Evolutionary conservation across 2,888 invertebrate genomes (phyloP).

Genomic region (Epirrhoe tristata): DNA sequence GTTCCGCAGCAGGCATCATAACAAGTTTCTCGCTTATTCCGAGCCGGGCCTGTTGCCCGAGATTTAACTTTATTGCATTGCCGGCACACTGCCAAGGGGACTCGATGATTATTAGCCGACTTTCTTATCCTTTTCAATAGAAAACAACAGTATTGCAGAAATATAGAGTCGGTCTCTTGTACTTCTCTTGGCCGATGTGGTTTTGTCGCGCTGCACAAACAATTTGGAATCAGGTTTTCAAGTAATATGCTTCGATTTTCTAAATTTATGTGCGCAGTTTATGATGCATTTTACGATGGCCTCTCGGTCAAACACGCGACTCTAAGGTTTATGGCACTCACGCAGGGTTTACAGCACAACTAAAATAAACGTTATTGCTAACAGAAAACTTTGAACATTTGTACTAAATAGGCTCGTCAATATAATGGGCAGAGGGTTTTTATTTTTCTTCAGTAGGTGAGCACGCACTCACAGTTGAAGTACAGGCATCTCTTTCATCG

Average conservation of each 20-base stretch:
- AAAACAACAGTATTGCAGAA: conserved; percentile 35
- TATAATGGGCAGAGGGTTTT: conserved; percentile 41
- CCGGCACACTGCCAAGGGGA: conserved; percentile 70
- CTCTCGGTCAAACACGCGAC: conserved; percentile 80
- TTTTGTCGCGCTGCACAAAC: conserved; percentile 35
- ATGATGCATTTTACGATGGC: conserved; percentile 78
- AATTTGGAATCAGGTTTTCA: conserved; percentile 62
- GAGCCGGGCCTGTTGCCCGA: conserved; percentile 60
- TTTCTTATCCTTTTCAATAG: conserved; percentile 56
- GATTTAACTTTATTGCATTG: conserved; percentile 68
- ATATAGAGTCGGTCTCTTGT: conserved; percentile 38
- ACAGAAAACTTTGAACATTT: conserved; percentile 47
- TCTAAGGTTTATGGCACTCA: conserved; percentile 71
- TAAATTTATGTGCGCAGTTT: conserved; percentile 75
- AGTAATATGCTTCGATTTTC: conserved; percentile 66
- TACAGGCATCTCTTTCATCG: conserved; percentile 56
- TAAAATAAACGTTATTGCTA: conserved; percentile 62
- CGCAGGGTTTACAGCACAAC: conserved; percentile 70
- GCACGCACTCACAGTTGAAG: conserved; percentile 42
- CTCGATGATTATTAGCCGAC: conserved; percentile 65
- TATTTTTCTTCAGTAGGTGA: conserved; percentile 39
- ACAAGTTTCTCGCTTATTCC: conserved; percentile 60
- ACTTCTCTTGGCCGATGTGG: not conserved
- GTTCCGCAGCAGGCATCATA: conserved; percentile 53
- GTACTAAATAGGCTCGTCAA: conserved; percentile 46